Percentiles rank a stretch among this genome's conserved stretches.
Evolutionary conservation across 2,113 vertebrate species (phyloP).

Genomic region (Gadus macrocephalus): DNA sequence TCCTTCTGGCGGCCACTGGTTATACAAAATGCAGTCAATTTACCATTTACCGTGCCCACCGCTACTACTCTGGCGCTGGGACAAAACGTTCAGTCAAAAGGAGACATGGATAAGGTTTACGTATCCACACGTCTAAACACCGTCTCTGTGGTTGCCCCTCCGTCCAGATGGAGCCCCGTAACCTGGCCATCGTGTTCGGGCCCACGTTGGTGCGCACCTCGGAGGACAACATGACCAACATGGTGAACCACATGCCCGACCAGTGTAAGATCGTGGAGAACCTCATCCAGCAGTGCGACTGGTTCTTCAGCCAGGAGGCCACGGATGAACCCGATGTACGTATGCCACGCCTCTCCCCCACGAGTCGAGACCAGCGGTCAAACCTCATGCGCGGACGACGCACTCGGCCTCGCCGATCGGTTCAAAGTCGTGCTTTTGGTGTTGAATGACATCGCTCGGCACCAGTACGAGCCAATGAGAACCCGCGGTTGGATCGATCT

Average conservation of each 20-base stretch:
- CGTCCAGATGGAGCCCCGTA: conserved; percentile 94
- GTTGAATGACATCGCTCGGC: too few relatives aligned
- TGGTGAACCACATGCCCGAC: conserved; percentile 99
- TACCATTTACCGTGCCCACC: too few relatives aligned
- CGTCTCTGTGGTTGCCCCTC: neutral
- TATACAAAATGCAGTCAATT: too few relatives aligned
- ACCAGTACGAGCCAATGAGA: too few relatives aligned
- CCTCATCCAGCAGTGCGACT: conserved; percentile 96
- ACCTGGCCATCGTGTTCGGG: conserved; percentile 96
- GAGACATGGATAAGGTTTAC: too few relatives aligned
- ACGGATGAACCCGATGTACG: conserved; percentile 92
- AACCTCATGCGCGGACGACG: too few relatives aligned
- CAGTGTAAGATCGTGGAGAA: conserved; percentile 99
- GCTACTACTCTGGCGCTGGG: too few relatives aligned
- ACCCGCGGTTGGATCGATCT: neutral
- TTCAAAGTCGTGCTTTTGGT: neutral
- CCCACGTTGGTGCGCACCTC: conserved; percentile 95
- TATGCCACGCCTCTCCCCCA: conserved; percentile 24
- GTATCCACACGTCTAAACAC: neutral
- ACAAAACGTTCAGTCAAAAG: too few relatives aligned
- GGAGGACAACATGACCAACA: conserved; percentile 98
- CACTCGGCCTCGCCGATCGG: too few relatives aligned
- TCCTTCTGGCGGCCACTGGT: too few relatives aligned
- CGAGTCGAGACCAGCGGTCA: too few relatives aligned
- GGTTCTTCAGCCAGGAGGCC: conserved; percentile 95